These are phyloP conservation scores for Hippocampus barbouri DNA, from an alignment of 2,113 vertebrate species.

Conservation along the genomic window DNA sequence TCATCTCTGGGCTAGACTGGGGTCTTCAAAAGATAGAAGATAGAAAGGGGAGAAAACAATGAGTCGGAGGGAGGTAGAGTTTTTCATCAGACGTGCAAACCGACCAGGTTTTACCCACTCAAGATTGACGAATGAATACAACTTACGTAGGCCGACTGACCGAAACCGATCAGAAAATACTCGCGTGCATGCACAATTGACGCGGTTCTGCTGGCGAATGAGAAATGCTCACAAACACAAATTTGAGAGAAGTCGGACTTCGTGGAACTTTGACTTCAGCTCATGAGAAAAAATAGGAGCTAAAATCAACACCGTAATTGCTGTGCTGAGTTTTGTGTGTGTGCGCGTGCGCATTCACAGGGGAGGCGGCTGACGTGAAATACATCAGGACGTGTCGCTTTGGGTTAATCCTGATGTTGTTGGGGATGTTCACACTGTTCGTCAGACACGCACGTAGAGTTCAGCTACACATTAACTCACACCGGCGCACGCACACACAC, in stretches of 20 bases:
- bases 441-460: neutral
- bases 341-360: slow-evolving; percentile 27
- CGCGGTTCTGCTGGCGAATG: no score
- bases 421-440: slow-evolving; percentile 34
- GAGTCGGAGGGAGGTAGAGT: neutral
- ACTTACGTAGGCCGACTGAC: no score
- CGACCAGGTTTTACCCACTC: neutral
- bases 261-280: no score
- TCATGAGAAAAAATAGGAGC: neutral
- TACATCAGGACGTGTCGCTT: slow-evolving; percentile 55
- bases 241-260: no score
- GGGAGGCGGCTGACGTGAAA: slow-evolving; percentile 50
- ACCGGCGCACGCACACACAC: neutral
- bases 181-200: no score
- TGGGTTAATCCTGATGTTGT: slow-evolving; percentile 57
- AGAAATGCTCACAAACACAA: no score
- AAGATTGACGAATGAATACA: no score
- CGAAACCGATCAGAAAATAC: neutral
- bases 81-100: neutral
- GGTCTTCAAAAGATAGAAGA: neutral
- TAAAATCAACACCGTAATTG: neutral
- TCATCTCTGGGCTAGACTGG: neutral
- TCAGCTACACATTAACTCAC: slow-evolving; percentile 4
- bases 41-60: neutral
- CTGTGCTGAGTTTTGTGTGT: neutral